Evolutionary conservation across 1,140 invertebrate species (phyloP).

Genomic region (Spodoptera frugiperda): DNA sequence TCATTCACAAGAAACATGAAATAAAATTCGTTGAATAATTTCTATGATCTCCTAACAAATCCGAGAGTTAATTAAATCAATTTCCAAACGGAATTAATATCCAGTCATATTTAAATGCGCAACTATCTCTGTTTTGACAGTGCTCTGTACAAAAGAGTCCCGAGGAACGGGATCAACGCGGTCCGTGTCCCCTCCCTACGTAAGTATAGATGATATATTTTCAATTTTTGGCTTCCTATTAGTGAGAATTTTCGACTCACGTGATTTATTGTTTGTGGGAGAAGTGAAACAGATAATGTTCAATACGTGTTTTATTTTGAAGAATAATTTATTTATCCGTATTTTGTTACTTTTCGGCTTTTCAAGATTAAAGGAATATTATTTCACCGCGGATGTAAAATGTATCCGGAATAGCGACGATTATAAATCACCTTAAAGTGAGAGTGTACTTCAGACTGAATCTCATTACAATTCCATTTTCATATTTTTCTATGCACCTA

Average conservation of each 20-base stretch:
- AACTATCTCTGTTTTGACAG: slow-evolving; percentile 78
- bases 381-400: background rate
- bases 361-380: background rate
- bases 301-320: slow-evolving; percentile 23
- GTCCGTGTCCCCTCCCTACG: slow-evolving; percentile 66
- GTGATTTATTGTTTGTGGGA: slow-evolving; percentile 35
- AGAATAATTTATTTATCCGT: background rate
- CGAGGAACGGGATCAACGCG: slow-evolving; percentile 68
- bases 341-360: background rate
- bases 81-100: slow-evolving; percentile 59
- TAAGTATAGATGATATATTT: slow-evolving; percentile 78
- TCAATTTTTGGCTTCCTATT: slow-evolving; percentile 79
- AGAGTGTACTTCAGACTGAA: slow-evolving; percentile 26
- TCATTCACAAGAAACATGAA: background rate
- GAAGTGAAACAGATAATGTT: slow-evolving; percentile 36
- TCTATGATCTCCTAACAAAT: slow-evolving; percentile 26
- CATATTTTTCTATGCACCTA: slow-evolving; percentile 38
- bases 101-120: slow-evolving; percentile 58
- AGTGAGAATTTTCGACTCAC: slow-evolving; percentile 66
- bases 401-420: background rate
- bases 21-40: background rate
- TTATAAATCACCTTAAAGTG: background rate
- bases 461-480: slow-evolving; percentile 44
- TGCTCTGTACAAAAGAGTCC: slow-evolving; percentile 69
- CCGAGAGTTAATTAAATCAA: slow-evolving; percentile 56